A percentile compares a stretch with the other conserved stretches of the same genome.
Conservation (phyloP, 1,140 invertebrate genomes). For the Heliconius hermathena region DNA sequence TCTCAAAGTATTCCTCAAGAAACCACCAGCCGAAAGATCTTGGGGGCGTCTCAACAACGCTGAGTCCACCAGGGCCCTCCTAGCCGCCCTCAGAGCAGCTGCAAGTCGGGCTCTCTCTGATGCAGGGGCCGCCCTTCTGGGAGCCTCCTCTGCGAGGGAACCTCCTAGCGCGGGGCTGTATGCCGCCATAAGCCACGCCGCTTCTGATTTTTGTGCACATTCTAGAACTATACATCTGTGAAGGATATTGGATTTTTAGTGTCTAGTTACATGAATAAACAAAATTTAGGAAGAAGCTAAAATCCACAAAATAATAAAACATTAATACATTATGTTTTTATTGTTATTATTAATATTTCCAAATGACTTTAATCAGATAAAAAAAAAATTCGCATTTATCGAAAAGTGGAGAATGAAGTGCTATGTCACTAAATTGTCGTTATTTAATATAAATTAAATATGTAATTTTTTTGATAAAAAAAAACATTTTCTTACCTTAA, state of each 20-base stretch:
- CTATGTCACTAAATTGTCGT: no score
- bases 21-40: constrained; percentile 88
- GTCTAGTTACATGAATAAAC: neutral
- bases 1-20: constrained; percentile 93
- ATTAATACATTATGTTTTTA: neutral
- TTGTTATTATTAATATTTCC: neutral
- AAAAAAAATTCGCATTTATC: no score
- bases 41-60: constrained; percentile 91
- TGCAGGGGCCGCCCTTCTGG: constrained; percentile 66
- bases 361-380: no score
- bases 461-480: neutral
- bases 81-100: constrained; percentile 84
- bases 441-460: no score
- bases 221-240: constrained; percentile 97
- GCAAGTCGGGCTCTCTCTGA: constrained; percentile 69
- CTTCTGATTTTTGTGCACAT: constrained; percentile 93
- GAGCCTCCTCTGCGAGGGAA: constrained; percentile 90
- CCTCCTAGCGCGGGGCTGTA: constrained; percentile 93
- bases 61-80: constrained; percentile 91
- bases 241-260: constrained; percentile 12
- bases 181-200: constrained; percentile 95
- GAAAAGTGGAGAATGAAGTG: no score
- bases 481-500: constrained; percentile 50
- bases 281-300: no score
- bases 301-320: no score